Evolutionary conservation across 2,797 vertebrate genomes (phyloP).

Genomic region (Aulostomus chinensis): DNA sequence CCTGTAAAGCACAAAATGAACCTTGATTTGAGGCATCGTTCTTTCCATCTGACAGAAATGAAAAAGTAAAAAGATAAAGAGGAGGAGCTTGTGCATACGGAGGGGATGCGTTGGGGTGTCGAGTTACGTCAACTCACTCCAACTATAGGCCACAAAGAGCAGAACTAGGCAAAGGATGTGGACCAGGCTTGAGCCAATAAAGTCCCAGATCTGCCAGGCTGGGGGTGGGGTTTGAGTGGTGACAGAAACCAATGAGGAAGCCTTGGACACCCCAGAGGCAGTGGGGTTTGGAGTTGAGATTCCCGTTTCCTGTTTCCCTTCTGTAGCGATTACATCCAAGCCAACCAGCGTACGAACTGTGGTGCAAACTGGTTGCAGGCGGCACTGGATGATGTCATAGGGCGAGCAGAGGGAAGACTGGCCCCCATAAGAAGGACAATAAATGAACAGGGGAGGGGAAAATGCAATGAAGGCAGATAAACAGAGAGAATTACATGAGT

Average conservation of each 20-base stretch:
- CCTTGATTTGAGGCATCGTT: no score
- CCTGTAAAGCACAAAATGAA: no score
- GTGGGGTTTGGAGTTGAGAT: constrained; percentile 23
- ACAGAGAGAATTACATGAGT: not conserved
- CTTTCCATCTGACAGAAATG: no score
- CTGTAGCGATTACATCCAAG: constrained; percentile 74
- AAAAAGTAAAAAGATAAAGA: no score
- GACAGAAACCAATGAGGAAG: constrained; percentile 59
- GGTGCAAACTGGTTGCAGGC: constrained; percentile 86
- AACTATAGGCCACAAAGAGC: constrained; percentile 90
- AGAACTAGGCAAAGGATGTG: constrained; percentile 91
- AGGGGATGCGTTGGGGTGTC: constrained; percentile 32
- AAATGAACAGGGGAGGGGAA: not conserved
- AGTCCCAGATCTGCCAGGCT: constrained; percentile 90
- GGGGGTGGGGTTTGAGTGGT: constrained; percentile 86
- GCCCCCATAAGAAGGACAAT: constrained; percentile 51
- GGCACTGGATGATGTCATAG: constrained; percentile 93
- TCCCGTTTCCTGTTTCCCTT: constrained; percentile 49
- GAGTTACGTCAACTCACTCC: constrained; percentile 88
- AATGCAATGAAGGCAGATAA: not conserved
- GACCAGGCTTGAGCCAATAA: constrained; percentile 92
- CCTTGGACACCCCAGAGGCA: constrained; percentile 20
- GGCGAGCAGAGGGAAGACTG: constrained; percentile 95
- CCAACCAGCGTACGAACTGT: constrained; percentile 88
- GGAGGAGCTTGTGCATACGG: constrained; percentile 11